Base-by-base conservation (phyloP, 2,113 vertebrate species). In the Ellobius talpinus region DNA sequence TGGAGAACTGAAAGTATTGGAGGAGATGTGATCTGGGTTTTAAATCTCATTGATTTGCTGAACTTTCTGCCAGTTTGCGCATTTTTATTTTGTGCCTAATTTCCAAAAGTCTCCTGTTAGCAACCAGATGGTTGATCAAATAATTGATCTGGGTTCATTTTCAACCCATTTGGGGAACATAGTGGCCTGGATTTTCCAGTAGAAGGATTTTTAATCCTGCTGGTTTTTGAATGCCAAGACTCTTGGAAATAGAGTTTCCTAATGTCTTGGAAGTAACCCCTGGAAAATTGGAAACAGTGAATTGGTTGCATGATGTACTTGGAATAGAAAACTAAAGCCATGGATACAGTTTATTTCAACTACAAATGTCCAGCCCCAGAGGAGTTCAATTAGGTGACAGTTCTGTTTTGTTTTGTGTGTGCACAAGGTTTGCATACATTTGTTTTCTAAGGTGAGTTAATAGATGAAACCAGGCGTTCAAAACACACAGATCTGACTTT, bases 71-170 rank as follows among this genome's bases (percentile, higher is more conserved):
- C 88, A 74, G 82, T 97, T 97, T 95, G 91, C 85, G 13, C 87
- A 93, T 96, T 97, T 95, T 96, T 91, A 93, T 96, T 97, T 97
- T 96, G 97, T 95, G 58, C 52, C 76, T 90, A 65, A 26, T 85
- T 96, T 93, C 93, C 78, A 94, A 92, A 96, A 97, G 55, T 97
- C 95, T 97, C 93, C 92, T 94, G 93, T 97, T 98, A 96, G 79
- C 97, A 95, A 96, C 96, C 97, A 98, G 95, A 98, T 97, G 97
- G 90, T 93, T 12, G 5, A n/a, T 94, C 92, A 95, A 84, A 97
- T 97, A 97, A 97, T 96, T 97, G 96, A 97, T 97, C 91, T 90
- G 87, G 95, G 95, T 97, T 98, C 96, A 95, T 96, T 96, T 95
- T 95, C 93, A 94, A 88, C 79, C 96, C 92, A 90, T 97, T 94